Evolutionary conservation across 2,797 vertebrate genomes (phyloP).

Genomic region (Brachyrhaphis roseni): DNA sequence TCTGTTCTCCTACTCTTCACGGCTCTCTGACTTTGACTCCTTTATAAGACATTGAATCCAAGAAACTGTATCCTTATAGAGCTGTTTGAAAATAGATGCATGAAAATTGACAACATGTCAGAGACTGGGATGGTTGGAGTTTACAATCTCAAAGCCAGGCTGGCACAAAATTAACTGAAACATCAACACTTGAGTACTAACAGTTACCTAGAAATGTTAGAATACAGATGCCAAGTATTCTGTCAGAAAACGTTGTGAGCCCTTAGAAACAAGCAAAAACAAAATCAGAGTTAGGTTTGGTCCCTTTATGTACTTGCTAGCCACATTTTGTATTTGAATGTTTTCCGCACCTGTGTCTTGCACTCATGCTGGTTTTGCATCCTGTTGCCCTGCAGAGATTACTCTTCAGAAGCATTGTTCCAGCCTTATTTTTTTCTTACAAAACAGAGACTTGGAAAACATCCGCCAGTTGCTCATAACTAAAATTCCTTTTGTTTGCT

Average conservation of each 20-base stretch:
- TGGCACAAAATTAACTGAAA: not conserved
- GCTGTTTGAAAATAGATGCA: constrained; percentile 3
- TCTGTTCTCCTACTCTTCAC: not conserved
- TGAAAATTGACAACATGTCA: not conserved
- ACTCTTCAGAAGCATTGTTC: not conserved
- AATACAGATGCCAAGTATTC: not conserved
- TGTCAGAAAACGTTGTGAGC: not conserved
- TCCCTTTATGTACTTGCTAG: too few relatives aligned
- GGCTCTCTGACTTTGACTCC: constrained; percentile 4
- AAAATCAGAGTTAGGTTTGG: not conserved
- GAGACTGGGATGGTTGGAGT: not conserved
- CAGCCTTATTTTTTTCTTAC: not conserved
- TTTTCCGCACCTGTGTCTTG: not conserved
- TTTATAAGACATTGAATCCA: not conserved
- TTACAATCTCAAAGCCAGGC: not conserved
- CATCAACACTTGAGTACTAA: not conserved
- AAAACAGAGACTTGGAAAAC: not conserved
- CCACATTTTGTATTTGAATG: not conserved
- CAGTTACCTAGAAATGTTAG: not conserved
- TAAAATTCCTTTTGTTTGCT: not conserved
- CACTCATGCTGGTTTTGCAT: constrained; percentile 2
- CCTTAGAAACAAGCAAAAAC: not conserved
- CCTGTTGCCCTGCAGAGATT: constrained; percentile 25
- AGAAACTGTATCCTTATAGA: not conserved
- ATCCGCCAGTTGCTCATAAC: not conserved